Conservation (phyloP, 1,140 invertebrate species). For the Hylaeus volcanicus region DNA sequence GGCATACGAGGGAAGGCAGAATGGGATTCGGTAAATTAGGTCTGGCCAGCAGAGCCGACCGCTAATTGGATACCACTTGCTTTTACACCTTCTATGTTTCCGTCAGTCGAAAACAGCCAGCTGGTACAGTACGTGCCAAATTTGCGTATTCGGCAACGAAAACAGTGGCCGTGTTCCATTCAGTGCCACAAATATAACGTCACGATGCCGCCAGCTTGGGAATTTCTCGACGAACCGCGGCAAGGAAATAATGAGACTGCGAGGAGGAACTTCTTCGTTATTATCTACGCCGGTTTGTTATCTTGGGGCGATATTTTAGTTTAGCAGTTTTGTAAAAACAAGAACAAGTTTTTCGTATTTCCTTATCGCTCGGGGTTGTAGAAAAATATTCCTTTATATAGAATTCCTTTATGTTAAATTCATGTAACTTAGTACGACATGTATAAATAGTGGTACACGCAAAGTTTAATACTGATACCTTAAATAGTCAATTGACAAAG, state of each 20-base stretch:
- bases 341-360: too few relatives aligned
- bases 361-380: too few relatives aligned
- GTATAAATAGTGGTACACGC: too few relatives aligned
- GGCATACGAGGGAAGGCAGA: slow-evolving; percentile 21
- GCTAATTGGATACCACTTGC: slow-evolving; percentile 68
- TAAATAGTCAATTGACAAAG: too few relatives aligned
- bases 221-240: too few relatives aligned
- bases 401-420: too few relatives aligned
- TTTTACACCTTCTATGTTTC: slow-evolving; percentile 64
- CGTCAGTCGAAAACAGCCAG: slow-evolving; percentile 46
- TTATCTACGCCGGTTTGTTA: too few relatives aligned
- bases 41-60: slow-evolving; percentile 47
- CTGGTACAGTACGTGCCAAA: slow-evolving; percentile 42
- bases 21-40: slow-evolving; percentile 56
- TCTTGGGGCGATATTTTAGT: too few relatives aligned
- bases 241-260: neutral
- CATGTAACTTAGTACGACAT: too few relatives aligned
- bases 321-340: too few relatives aligned
- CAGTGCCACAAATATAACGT: neutral
- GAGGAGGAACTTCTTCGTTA: neutral
- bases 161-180: slow-evolving; percentile 13
- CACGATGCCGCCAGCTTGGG: neutral
- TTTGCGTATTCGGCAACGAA: slow-evolving; percentile 60
- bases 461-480: too few relatives aligned
- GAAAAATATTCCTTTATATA: too few relatives aligned